Evolutionary conservation across 2,113 vertebrate species (phyloP).

Genomic region (Periophthalmodon schlosseri): DNA sequence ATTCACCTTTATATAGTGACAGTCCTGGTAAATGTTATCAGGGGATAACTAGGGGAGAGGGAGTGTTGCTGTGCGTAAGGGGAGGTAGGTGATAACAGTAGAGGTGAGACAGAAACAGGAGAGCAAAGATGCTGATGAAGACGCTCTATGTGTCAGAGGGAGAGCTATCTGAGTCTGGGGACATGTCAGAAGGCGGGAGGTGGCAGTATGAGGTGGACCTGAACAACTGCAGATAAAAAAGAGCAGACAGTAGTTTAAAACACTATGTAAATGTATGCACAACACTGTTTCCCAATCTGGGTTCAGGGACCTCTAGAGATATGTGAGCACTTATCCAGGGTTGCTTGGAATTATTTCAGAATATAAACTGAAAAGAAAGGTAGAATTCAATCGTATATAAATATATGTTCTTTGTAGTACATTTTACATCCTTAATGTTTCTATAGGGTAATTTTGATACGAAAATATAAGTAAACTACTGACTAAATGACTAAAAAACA

Average conservation of each 20-base stretch:
- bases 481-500: no score
- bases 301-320: no score
- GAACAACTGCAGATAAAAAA: constrained; percentile 9
- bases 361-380: no score
- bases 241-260: neutral
- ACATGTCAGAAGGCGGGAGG: neutral
- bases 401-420: no score
- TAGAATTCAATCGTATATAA: no score
- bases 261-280: neutral
- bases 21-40: constrained; percentile 34
- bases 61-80: constrained; percentile 7
- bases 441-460: no score
- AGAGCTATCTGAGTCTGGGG: neutral
- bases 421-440: no score
- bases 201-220: constrained; percentile 3
- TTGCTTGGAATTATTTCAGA: no score
- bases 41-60: constrained; percentile 18
- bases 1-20: constrained; percentile 23
- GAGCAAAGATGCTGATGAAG: constrained; percentile 39
- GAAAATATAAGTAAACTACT: no score
- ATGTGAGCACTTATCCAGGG: no score
- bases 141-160: constrained; percentile 19
- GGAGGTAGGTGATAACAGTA: constrained; percentile 32
- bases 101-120: constrained; percentile 46
- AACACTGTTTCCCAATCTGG: no score